Conservation (phyloP, 2,888 invertebrate genomes). For the Melanophora roralis region DNA sequence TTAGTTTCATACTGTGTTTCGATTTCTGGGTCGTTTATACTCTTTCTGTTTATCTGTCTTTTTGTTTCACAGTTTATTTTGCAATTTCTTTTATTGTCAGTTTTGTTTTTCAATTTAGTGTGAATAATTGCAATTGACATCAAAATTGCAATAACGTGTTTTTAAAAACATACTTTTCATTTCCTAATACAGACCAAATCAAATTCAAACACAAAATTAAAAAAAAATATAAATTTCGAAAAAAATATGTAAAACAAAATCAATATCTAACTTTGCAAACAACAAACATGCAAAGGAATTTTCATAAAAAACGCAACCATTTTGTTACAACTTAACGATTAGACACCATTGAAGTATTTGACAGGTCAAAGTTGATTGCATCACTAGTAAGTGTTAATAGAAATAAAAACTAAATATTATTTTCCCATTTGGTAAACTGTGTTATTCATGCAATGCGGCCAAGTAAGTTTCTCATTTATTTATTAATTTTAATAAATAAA, state of each 20-base stretch:
- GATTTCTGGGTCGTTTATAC: constrained; percentile 6
- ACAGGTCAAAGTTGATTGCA: constrained; percentile 55
- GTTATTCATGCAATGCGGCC: constrained; percentile 16
- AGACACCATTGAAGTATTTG: constrained; percentile 45
- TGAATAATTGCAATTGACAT: constrained; percentile 65
- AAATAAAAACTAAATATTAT: constrained; percentile 14
- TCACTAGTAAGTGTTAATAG: constrained; percentile 5
- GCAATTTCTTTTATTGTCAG: background rate
- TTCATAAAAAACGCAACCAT: background rate
- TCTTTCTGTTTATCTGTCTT: constrained; percentile 6
- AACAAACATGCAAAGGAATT: background rate
- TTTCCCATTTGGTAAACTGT: constrained; percentile 18
- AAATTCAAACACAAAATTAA: background rate
- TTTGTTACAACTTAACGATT: constrained; percentile 30
- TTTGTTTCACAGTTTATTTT: constrained; percentile 39
- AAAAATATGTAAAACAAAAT: constrained; percentile 22
- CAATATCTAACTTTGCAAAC: constrained; percentile 30
- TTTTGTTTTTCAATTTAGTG: constrained; percentile 53
- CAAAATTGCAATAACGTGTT: constrained; percentile 63
- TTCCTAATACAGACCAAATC: constrained; percentile 33
- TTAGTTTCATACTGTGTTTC: background rate
- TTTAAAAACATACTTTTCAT: constrained; percentile 51
- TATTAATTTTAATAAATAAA: constrained; percentile 14
- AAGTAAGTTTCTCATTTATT: constrained; percentile 17
- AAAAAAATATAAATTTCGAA: background rate